Evolutionary conservation across 2,888 invertebrate genomes (phyloP), one percentile per base, ranked within the genome.

Genomic region (Nomada fucata): DNA sequence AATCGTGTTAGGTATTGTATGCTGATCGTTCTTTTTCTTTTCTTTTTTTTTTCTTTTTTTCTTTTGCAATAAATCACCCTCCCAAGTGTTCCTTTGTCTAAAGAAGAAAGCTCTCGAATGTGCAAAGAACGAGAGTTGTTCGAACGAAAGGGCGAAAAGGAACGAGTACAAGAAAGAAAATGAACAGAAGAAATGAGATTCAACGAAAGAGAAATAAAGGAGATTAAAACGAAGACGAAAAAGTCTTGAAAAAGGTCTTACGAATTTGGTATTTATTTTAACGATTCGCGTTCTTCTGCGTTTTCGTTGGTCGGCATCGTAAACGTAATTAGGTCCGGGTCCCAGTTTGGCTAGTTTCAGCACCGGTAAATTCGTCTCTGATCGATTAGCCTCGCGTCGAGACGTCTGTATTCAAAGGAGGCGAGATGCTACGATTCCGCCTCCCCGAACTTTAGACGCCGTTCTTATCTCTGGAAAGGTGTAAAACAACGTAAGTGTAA

Each of bases 401-500:
- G 67, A 77, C 83, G 85, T 83, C 80, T 79, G 73, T 64, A 82
- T 84, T 85, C 85, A 79, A 63, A 67, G 84, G 79, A 82, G 84
- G 79, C 83, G 84, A 68, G 76, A 79, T 68, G 79, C 77, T 87
- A 87, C 63, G 80, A 80, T 73, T 83, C 85, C 84, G 77, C 82
- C 84, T 77, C 84, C 81, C 81, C 82, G 83, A 86, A 83, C 79
- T 76, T 87, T 87, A 87, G 84, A 87, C 85, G 86, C 79, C 79
- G 76, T 79, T 75, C 83, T 79, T 77, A 36, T 83, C 84, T 87
- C 87, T 87, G 87, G 70, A 87, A 87, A 87, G 87, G 84, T 83
- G 85, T 76, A 87, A 87, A 87, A 86, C 71, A 87, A 87, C 71
- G 63, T 85, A 78, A 87, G 83, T 85, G 68, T 42, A 76, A 84